Conservation (phyloP, 1,140 invertebrate species). For the Ostrea denselamellosa region DNA sequence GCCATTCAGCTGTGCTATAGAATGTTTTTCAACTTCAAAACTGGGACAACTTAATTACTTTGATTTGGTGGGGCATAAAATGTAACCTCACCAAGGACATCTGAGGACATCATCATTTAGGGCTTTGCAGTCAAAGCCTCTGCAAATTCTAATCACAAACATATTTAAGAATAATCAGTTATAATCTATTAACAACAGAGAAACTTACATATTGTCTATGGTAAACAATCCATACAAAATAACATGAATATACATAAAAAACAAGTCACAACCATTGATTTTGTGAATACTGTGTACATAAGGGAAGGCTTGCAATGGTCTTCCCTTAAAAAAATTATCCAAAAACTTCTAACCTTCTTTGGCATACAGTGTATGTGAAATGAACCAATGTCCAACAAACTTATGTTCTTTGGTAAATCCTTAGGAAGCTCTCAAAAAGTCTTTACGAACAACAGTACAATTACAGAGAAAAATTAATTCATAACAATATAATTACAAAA, state of each 20-base stretch:
- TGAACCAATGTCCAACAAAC: neutral
- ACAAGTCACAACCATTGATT: constrained; percentile 18
- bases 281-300: neutral
- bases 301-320: neutral
- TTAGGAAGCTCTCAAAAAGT: constrained; percentile 10
- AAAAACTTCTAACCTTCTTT: neutral
- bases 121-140: too few relatives aligned
- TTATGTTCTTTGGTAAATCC: constrained; percentile 10
- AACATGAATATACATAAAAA: constrained; percentile 14
- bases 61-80: too few relatives aligned
- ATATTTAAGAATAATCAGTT: neutral
- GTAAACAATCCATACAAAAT: constrained; percentile 22
- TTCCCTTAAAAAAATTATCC: neutral
- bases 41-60: neutral
- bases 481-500: neutral
- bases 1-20: too few relatives aligned
- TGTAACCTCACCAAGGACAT: too few relatives aligned
- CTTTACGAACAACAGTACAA: neutral
- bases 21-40: neutral
- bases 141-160: neutral
- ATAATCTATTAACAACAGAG: neutral
- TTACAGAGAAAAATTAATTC: neutral
- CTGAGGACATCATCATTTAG: too few relatives aligned
- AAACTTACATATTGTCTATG: neutral
- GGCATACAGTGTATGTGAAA: neutral